phyloP scores from a whole-genome alignment of 1,140 invertebrate species.

The Propsilocerus akamusi region DNA sequence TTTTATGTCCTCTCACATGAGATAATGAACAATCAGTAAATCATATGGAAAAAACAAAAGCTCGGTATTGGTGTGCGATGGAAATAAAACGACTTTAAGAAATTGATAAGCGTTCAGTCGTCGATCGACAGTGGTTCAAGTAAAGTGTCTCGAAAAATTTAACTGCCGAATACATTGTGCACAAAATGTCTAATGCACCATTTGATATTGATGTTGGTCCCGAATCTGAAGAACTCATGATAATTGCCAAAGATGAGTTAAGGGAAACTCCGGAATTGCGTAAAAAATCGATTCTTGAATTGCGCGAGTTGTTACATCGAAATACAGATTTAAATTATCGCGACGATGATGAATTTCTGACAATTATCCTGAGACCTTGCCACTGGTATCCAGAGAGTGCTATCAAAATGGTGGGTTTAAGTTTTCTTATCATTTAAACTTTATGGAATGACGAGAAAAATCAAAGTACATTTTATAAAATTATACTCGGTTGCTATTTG shows the following conservation, averaged over 20 bases:
- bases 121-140: too few relatives aligned
- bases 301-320: constrained; percentile 41
- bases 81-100: too few relatives aligned
- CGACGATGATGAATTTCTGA: constrained; percentile 52
- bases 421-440: not conserved
- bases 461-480: too few relatives aligned
- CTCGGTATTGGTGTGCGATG: too few relatives aligned
- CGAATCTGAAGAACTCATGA: constrained; percentile 23
- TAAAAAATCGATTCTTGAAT: constrained; percentile 33
- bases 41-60: too few relatives aligned
- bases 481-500: too few relatives aligned
- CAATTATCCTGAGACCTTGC: constrained; percentile 54
- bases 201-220: not conserved
- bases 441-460: not conserved
- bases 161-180: too few relatives aligned
- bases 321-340: constrained; percentile 38
- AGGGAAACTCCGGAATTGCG: constrained; percentile 50
- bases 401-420: constrained; percentile 35
- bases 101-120: too few relatives aligned
- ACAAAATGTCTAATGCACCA: not conserved
- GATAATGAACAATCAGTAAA: too few relatives aligned
- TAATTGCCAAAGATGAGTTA: constrained; percentile 40
- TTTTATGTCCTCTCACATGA: too few relatives aligned
- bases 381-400: constrained; percentile 67
- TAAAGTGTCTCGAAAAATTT: too few relatives aligned